Evolutionary conservation across 2,888 invertebrate genomes (phyloP), one percentile per base, ranked within the genome.

Genomic region (Alitta virens): DNA sequence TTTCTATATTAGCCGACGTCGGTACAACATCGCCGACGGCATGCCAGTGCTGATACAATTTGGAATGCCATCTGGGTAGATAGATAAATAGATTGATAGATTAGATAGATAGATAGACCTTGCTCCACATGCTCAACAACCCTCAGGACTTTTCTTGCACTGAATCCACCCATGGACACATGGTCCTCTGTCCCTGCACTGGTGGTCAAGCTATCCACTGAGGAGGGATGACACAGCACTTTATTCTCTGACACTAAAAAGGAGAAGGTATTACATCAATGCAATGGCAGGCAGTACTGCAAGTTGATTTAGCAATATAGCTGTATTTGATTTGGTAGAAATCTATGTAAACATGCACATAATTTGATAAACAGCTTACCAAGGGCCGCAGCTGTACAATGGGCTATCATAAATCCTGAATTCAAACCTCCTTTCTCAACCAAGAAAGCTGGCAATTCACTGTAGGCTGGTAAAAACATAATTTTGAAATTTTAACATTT

Each of bases 141-240:
- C 67, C 81, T 83, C 24, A 88, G 80, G 14, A 86, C 85, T 77
- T 88, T 88, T 65, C 88, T 76, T 1, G 88, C 88, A 0, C 88
- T 81, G 76, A 86, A 88, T 12, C 87, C 87, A 18, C 88, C 88
- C 88, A 88, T 88, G 12, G 87, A 87, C 49, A 88, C 88, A 77
- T 89, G 88, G 76, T 88, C 88, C 75, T 88, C 88, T 27, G 87
- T 87, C 12, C 87, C 87, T 24, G 87, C 88, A 71, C 86, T 87
- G 1, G 88, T 89, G 52, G 87, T 86, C 67, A 88, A 79, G 25
- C 87, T 87, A 78, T 88, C 88, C 26, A 87, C 87, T 1, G 87
- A 87, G 1, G 88, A 85, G 1, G 88, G 88, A 77, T 88, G 88
- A 70, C 88, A 88, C 24, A 88, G 78, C 1, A 87, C 87, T 75